phyloP scores from a whole-genome alignment of 2,113 vertebrate genomes.

The Actinemys pallida region DNA sequence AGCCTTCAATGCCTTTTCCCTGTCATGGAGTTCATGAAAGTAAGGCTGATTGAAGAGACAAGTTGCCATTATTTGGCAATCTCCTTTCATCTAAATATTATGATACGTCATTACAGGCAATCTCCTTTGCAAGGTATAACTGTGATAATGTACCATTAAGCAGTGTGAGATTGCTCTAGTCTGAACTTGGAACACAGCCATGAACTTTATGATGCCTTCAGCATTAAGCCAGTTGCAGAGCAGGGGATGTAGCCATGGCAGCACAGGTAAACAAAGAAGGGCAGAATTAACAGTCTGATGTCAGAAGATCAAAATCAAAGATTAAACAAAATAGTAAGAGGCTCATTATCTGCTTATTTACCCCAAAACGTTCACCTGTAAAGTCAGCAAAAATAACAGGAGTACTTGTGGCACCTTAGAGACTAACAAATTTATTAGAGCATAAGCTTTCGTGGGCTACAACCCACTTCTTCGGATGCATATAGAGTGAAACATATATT shows the following conservation, averaged over 20 bases:
- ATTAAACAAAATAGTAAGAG: not conserved
- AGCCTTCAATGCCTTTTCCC: not conserved
- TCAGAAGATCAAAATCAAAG: not conserved
- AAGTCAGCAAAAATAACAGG: too few species aligned
- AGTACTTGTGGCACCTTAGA: too few species aligned
- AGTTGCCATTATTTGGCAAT: not conserved
- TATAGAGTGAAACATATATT: too few species aligned
- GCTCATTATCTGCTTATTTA: not conserved
- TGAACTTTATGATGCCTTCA: not conserved
- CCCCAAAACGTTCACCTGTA: not conserved
- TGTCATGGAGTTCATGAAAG: not conserved
- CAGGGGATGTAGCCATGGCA: not conserved
- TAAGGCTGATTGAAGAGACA: not conserved
- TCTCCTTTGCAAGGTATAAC: not conserved
- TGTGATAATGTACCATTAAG: not conserved
- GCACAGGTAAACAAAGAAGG: not conserved
- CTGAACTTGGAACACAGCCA: not conserved
- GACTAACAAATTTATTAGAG: too few species aligned
- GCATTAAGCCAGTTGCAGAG: fast-evolving
- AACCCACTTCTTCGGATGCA: too few species aligned
- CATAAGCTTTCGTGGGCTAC: too few species aligned
- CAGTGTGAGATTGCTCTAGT: not conserved
- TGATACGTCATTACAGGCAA: not conserved
- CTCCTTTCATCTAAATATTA: conserved; percentile 18
- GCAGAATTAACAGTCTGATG: not conserved